These are phyloP conservation scores for Ochropleura leucogaster DNA, from an alignment of 2,888 invertebrate species.

Conservation along the genomic window DNA sequence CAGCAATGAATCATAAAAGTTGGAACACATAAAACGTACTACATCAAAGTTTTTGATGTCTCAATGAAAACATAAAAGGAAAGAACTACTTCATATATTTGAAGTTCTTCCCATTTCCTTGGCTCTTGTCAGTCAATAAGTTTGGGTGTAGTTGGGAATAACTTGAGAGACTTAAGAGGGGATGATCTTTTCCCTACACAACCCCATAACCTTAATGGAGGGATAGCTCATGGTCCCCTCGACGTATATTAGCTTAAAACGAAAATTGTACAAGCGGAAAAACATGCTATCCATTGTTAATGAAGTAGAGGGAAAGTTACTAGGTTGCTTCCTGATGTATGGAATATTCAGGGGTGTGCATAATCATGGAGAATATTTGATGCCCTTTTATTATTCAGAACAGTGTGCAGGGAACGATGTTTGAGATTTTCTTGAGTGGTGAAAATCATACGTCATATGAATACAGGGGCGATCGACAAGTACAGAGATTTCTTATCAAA, in stretches of 20 bases:
- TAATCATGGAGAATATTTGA: conserved; percentile 40
- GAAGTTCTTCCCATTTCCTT: conserved; percentile 31
- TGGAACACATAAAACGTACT: conserved; percentile 40
- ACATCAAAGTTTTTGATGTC: conserved; percentile 39
- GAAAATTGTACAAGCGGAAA: conserved; percentile 67
- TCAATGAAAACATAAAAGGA: conserved; percentile 36
- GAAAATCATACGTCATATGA: neutral
- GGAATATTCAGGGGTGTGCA: conserved; percentile 49
- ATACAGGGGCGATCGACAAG: neutral
- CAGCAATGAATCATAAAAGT: conserved; percentile 49
- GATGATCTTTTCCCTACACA: conserved; percentile 64
- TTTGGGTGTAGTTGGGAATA: conserved; percentile 57
- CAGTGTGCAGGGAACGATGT: neutral
- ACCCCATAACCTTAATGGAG: conserved; percentile 70
- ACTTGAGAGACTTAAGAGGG: conserved; percentile 51
- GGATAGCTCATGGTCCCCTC: conserved; percentile 71
- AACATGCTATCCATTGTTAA: conserved; percentile 64
- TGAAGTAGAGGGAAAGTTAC: conserved; percentile 52
- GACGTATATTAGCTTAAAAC: conserved; percentile 60
- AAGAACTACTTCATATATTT: conserved; percentile 30
- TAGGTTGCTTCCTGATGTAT: conserved; percentile 48
- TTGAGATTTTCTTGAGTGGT: neutral
- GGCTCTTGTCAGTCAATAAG: conserved; percentile 54
- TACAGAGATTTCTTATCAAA: neutral
- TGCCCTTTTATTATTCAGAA: conserved; percentile 21